Evolutionary conservation across 1,140 invertebrate genomes (phyloP).

Genomic region (Marisa cornuarietis): DNA sequence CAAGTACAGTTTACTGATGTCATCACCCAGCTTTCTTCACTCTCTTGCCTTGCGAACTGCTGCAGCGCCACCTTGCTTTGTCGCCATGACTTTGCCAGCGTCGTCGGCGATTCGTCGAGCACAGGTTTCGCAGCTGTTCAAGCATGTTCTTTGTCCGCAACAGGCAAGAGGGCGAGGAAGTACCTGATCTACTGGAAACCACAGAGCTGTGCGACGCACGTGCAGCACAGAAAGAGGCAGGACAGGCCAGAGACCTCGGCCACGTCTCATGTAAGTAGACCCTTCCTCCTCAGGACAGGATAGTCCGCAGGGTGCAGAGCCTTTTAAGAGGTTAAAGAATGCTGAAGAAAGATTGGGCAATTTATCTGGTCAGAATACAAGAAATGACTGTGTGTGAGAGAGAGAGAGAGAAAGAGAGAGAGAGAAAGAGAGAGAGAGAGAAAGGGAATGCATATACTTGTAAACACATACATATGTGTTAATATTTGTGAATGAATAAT

Average conservation of each 20-base stretch:
- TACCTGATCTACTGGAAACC: conserved; percentile 22
- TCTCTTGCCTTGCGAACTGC: background rate
- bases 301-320: no score
- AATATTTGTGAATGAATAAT: no score
- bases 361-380: no score
- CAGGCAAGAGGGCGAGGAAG: conserved; percentile 5
- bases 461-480: no score
- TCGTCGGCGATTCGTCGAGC: background rate
- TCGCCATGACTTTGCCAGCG: background rate
- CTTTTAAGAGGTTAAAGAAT: no score
- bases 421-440: no score
- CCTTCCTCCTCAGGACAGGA: no score
- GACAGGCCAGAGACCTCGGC: conserved; percentile 20
- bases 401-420: no score
- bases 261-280: conserved; percentile 18
- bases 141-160: background rate
- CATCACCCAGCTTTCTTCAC: background rate
- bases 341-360: no score
- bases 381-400: no score
- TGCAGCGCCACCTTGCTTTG: background rate
- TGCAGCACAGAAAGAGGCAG: conserved; percentile 10
- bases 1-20: background rate
- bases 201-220: conserved; percentile 8
- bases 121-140: background rate
- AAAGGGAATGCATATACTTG: no score